Base-by-base conservation (phyloP, 1,140 invertebrate species). In the Stegodyphus dumicola region DNA sequence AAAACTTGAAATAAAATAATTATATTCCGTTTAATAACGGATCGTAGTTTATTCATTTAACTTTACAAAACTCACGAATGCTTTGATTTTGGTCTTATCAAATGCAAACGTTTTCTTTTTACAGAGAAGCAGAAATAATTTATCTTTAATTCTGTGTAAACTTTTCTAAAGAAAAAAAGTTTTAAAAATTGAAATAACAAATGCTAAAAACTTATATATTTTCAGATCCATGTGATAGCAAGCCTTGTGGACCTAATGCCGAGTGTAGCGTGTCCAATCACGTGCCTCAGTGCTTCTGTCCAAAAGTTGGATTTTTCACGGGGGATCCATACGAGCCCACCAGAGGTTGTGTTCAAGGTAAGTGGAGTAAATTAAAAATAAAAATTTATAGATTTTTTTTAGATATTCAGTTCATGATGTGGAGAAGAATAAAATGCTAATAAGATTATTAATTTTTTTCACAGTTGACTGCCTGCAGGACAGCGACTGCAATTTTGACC, bases 381-480 rank as follows among this genome's bases (percentile, higher is more conserved):
- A 1, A 33, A 33, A 74, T 52, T 4, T 6, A 53, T 74, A 18
- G 6, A n/a, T 9, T n/a, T 53, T 74, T 53, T 9, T 74, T 6
- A 15, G 48, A 51, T 52, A 51, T 13, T 51, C 5, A 52, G 7
- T 74, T 6, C 49, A 13, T 33, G 7, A 74, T 52, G 7, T 74
- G 1, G 48, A 48, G 64, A 17, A 66, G 71, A 64, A 48, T 64
- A 54, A 77, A 17, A 49, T 15, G 66, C 51, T 65, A 15, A n/a
- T 48, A 18, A 33, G 54, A 17, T 54, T 70, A 6, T 49, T 60
- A 76, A 83, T 51, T 88, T 74, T 67, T 88, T 90, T 91, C 91
- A 88, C 90, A 95, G 94, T 94, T 71, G 91, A 92, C 17, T 89
- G 88, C 87, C 87, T 89, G 49, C 83, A 85, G 15, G 88, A 88